These are phyloP conservation scores for Crenichthys baileyi DNA, from an alignment of 2,797 vertebrate species.

Conservation along the genomic window DNA sequence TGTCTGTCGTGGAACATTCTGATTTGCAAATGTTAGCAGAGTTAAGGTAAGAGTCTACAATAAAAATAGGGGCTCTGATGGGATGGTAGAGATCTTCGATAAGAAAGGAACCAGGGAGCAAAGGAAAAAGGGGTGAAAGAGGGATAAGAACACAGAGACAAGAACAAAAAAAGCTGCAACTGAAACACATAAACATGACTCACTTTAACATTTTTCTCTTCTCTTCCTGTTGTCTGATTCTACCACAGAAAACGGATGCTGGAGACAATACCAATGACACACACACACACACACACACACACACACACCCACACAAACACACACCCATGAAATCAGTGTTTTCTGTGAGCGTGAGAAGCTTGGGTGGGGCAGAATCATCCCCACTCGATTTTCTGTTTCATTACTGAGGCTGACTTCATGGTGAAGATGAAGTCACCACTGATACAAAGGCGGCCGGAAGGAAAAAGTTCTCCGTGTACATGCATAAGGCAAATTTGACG, in stretches of 20 bases:
- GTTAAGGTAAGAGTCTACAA: not conserved
- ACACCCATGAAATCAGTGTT: conserved; percentile 28
- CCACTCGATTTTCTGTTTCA: conserved; percentile 49
- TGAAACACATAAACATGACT: conserved; percentile 56
- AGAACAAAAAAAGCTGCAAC: conserved; percentile 39
- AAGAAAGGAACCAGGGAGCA: conserved; percentile 40
- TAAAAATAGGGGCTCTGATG: conserved; percentile 28
- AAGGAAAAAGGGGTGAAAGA: conserved; percentile 47
- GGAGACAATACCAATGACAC: conserved; percentile 36
- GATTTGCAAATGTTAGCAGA: not conserved
- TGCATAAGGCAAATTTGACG: not conserved
- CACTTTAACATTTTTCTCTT: conserved; percentile 42
- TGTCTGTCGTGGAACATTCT: not conserved
- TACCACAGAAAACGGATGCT: conserved; percentile 36
- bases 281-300: conserved; percentile 19
- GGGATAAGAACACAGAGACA: conserved; percentile 41
- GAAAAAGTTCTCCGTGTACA: conserved; percentile 15
- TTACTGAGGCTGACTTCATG: conserved; percentile 82
- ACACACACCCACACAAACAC: conserved; percentile 5
- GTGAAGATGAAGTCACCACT: conserved; percentile 72
- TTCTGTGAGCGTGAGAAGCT: conserved; percentile 25
- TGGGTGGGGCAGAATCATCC: conserved; percentile 54
- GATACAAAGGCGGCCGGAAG: conserved; percentile 37
- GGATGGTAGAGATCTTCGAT: conserved; percentile 43
- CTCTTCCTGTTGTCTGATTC: conserved; percentile 63